Evolutionary conservation across 2,113 vertebrate species (phyloP), one percentile per base, ranked within the genome.

Genomic region (Gallinago undulata): DNA sequence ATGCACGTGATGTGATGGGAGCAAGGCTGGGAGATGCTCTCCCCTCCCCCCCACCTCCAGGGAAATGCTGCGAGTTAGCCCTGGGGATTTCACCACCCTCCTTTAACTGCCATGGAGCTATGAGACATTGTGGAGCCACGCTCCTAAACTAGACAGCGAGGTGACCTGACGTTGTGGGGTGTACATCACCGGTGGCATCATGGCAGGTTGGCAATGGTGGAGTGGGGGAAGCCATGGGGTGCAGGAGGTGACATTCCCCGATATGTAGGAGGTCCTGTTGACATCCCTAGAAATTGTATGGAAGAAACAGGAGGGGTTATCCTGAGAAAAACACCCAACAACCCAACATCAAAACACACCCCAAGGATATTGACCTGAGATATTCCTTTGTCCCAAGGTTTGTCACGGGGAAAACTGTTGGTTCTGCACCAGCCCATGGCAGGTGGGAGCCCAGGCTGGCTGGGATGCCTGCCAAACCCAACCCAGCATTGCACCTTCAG

Each of bases 1-100:
- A 95, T 83, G 96, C 31, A 43, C 47, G 96, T n/a, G 55, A 63
- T 77, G 90, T 15, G 76, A 33, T 33, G 89, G 85, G 79, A 72
- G 70, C 73, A 33, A 23, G 39, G 76, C 80, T 69, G 76, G 68
- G 56, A 57, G 47, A 47, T 85, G 75, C 60, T 23, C 37, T 48
- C 47, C 41, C 60, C 28, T 27, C 51, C 15, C 13, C 14, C 9
- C 51, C 27, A 28, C 15, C 28, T 16, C 51, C 56, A 1, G 28
- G 28, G 66, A 81, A 7, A 55, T 73, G 87, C 81, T 82, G 72
- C 4, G 24, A 25, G 60, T 48, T 1, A 23, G 19, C 25, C 1
- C 56, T 13, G 45, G 22, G 84, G 59, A 2, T 57, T 74, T 57
- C 9, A 1, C 17, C 30, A 11, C 11, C 7, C 30, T 4, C 7